Conservation (phyloP, 1,140 invertebrate species). For the Sarcophaga bullata region DNA sequence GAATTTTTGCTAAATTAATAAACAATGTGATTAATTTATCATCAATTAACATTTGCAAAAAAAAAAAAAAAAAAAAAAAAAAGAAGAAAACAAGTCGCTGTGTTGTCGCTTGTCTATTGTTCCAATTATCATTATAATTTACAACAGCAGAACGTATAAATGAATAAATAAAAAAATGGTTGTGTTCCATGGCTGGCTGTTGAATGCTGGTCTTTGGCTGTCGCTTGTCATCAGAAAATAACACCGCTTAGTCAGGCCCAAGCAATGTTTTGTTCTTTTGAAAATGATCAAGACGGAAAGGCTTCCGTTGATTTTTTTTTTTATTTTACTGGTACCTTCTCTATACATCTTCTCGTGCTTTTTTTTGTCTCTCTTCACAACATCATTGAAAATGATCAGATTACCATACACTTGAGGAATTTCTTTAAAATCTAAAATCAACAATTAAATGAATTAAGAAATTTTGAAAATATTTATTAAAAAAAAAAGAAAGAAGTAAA, state of each 20-base stretch:
- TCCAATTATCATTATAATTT: conserved; percentile 12
- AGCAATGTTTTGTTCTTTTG: background rate
- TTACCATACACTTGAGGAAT: conserved; percentile 5
- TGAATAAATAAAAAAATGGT: no score
- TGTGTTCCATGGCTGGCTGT: no score
- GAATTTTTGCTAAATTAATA: conserved; percentile 63
- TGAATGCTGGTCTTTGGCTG: background rate
- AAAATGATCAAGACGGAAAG: conserved; percentile 29
- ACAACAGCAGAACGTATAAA: background rate
- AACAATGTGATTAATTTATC: conserved; percentile 65
- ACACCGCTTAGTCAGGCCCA: background rate
- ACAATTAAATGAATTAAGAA: conserved; percentile 1
- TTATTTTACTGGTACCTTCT: no score
- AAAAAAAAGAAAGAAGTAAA: no score
- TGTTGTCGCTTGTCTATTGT: background rate
- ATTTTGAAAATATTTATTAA: background rate
- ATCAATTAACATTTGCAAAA: conserved; percentile 57
- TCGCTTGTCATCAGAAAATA: background rate
- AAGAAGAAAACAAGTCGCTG: background rate
- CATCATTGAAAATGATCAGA: background rate
- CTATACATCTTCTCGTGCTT: no score
- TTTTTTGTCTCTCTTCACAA: no score
- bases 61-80: background rate
- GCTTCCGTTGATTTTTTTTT: conserved; percentile 31
- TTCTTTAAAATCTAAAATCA: background rate